Evolutionary conservation across 2,797 vertebrate species (phyloP).

Genomic region (Momotus momota): DNA sequence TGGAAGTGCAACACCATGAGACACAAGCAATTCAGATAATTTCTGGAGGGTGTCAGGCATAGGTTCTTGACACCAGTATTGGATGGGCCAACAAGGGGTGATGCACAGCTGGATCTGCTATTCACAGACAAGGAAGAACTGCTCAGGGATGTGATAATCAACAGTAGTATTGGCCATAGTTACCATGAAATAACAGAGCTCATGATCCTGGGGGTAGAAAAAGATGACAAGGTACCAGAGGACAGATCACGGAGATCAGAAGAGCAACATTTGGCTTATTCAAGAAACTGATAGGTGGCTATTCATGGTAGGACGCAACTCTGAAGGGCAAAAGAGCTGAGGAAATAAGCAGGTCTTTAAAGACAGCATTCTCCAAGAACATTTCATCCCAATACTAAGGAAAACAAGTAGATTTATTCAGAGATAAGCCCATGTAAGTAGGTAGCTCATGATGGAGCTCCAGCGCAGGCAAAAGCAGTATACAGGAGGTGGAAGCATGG

Average conservation of each 20-base stretch:
- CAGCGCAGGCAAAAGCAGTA: background rate
- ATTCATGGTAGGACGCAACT: background rate
- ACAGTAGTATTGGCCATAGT: background rate
- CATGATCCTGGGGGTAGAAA: background rate
- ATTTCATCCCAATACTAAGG: background rate
- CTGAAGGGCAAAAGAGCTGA: background rate
- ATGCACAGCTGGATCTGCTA: background rate
- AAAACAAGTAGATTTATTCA: background rate
- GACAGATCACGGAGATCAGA: background rate
- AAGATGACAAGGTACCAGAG: background rate
- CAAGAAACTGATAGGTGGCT: background rate
- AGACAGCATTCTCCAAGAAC: background rate
- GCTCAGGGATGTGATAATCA: background rate
- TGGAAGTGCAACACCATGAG: background rate
- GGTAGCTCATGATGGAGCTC: background rate
- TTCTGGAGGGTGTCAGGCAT: background rate
- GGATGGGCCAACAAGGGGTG: background rate
- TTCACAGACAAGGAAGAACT: background rate
- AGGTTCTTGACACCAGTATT: background rate
- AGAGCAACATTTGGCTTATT: background rate
- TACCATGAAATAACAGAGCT: background rate
- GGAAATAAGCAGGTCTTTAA: background rate
- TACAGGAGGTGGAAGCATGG: background rate
- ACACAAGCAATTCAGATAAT: background rate
- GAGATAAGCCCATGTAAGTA: background rate